Conservation (phyloP, 2,888 invertebrate genomes). For the Synergus gifuensis region DNA sequence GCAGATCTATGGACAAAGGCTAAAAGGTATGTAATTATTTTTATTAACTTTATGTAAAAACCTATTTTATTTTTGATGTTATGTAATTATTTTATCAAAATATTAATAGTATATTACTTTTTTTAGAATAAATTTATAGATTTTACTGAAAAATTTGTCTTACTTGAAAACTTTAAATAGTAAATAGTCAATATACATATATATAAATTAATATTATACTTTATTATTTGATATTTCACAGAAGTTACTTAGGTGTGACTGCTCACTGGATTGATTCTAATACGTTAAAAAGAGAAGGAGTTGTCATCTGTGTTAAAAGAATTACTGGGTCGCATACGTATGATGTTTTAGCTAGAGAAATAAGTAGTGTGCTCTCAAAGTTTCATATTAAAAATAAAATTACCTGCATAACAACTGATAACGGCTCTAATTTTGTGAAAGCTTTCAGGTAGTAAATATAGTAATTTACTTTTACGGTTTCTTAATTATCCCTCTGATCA, state of each 20-base stretch:
- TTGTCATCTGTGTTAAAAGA: background rate
- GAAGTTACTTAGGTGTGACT: background rate
- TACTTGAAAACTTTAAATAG: background rate
- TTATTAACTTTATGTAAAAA: too few relatives aligned
- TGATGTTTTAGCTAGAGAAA: background rate
- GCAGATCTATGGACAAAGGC: too few relatives aligned
- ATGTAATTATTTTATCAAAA: too few relatives aligned
- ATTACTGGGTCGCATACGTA: background rate
- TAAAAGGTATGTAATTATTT: too few relatives aligned
- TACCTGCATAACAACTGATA: background rate
- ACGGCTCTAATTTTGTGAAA: background rate
- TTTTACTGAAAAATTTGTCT: background rate
- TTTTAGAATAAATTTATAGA: too few relatives aligned
- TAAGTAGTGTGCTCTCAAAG: background rate
- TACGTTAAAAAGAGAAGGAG: background rate
- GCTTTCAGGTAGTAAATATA: background rate
- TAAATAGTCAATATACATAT: background rate
- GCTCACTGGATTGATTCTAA: background rate
- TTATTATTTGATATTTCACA: background rate
- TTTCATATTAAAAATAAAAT: background rate
- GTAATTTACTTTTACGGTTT: too few relatives aligned
- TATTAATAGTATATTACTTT: too few relatives aligned
- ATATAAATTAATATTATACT: background rate
- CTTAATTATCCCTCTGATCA: too few relatives aligned
- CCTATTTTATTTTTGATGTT: too few relatives aligned